phyloP scores from a whole-genome alignment of 2,113 vertebrate species.

The Barnardius zonarius region DNA sequence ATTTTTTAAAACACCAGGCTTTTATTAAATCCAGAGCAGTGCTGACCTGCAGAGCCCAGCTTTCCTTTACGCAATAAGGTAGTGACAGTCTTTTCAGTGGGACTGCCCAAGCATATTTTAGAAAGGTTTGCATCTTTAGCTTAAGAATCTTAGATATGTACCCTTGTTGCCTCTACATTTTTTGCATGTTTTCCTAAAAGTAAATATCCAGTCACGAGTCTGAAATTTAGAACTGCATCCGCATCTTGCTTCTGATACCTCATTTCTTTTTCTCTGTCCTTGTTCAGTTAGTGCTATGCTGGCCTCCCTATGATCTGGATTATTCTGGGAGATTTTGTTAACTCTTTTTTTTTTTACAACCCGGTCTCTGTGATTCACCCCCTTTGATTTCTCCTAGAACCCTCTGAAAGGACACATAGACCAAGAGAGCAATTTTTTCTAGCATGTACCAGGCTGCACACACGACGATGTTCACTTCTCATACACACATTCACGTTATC shows the following conservation, averaged over 20 bases:
- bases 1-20: neutral
- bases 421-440: neutral
- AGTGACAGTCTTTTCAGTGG: neutral
- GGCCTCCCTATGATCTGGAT: neutral
- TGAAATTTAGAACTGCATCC: neutral
- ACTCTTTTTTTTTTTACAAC: neutral
- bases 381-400: neutral
- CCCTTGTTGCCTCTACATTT: neutral
- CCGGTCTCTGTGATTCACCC: neutral
- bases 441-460: neutral
- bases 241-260: neutral
- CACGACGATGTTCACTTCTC: neutral
- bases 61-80: neutral
- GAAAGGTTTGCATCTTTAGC: neutral
- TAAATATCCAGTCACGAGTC: neutral
- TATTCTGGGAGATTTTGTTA: neutral
- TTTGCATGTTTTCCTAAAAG: neutral
- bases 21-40: neutral
- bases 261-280: neutral
- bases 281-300: neutral
- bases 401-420: fast-evolving
- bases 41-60: neutral
- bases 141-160: neutral
- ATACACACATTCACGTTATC: neutral
- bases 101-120: neutral